These are phyloP conservation scores for Neomicropteryx cornuta DNA, from an alignment of 1,140 invertebrate genomes.

Conservation along the genomic window DNA sequence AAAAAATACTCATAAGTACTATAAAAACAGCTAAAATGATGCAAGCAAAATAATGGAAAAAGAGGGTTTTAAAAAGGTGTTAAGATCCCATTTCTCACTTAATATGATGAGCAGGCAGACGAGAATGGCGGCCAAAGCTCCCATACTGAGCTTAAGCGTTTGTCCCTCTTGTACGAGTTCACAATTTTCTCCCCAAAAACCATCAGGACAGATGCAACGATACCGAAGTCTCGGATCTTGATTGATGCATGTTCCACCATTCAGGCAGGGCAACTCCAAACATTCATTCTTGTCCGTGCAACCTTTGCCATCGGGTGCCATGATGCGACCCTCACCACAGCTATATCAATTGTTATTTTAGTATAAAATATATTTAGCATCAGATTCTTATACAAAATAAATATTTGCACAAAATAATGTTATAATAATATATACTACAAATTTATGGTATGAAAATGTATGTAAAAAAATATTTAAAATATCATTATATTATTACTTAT, in stretches of 20 bases:
- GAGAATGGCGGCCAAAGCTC: slow-evolving; percentile 83
- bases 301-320: slow-evolving; percentile 78
- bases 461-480: no score
- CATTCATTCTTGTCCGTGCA: slow-evolving; percentile 93
- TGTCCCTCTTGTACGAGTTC: slow-evolving; percentile 86
- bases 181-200: slow-evolving; percentile 90
- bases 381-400: slow-evolving; percentile 5
- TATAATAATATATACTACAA: slow-evolving; percentile 2
- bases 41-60: no score
- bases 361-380: no score
- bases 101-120: slow-evolving; percentile 90
- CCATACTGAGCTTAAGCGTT: slow-evolving; percentile 86
- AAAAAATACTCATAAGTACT: not conserved
- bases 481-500: no score
- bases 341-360: slow-evolving; percentile 38
- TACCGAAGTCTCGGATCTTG: slow-evolving; percentile 74
- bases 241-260: slow-evolving; percentile 82
- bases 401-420: not conserved
- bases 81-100: slow-evolving; percentile 69
- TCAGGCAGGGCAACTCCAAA: slow-evolving; percentile 81
- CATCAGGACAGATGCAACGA: slow-evolving; percentile 76
- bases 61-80: no score
- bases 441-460: no score
- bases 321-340: slow-evolving; percentile 82
- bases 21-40: no score